Evolutionary conservation across 92 coral and sea anemone species (phyloP), one percentile per base, ranked within the genome.

Genomic region (Montipora capitata): DNA sequence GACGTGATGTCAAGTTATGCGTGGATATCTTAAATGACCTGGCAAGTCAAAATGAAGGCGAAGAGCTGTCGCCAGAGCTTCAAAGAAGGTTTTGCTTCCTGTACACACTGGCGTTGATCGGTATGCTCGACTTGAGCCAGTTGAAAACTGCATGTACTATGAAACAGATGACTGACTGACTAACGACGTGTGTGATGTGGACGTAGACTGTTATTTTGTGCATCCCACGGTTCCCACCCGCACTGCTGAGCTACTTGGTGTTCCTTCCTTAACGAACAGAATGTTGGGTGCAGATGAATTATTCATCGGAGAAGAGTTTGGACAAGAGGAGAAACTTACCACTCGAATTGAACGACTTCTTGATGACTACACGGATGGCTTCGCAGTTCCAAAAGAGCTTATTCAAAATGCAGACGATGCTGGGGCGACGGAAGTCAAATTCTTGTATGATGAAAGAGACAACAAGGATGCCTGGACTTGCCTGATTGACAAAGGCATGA

Each of bases 371-470:
- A 95, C 93, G 8, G 98, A 95, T 81, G 98, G 98, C 2, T 85
- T 95, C 35, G 94, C 96, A 17, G 94, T 95, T 5, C 96, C 94
- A 20, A 95, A 95, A 81, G 98, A 95, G 77, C 98, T 95, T 9
- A 93, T 95, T 79, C 98, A 95, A 65, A 95, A 95, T 54, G 98
- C 98, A 64, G 98, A 95, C 54, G 98, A 95, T 45, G 94, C 96
- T 15, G 96, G 98, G 1, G 98, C 98, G 10, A 90, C 93, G 4
- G 94, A 93, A 63, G 94, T 95, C n/a, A 89, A 84, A 11, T 81
- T 95, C 68, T 65, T 95, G 72, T 91, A 90, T 74, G 96, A 95
- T 62, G 91, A 90, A 49, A 85, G 95, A 38, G 74, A 93, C 35
- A 92, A 92, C 18, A 88, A 85, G 48, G 88, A 86, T 41, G 85